Conservation (phyloP, 2,888 invertebrate genomes). For the Lampropteryx suffumata region DNA sequence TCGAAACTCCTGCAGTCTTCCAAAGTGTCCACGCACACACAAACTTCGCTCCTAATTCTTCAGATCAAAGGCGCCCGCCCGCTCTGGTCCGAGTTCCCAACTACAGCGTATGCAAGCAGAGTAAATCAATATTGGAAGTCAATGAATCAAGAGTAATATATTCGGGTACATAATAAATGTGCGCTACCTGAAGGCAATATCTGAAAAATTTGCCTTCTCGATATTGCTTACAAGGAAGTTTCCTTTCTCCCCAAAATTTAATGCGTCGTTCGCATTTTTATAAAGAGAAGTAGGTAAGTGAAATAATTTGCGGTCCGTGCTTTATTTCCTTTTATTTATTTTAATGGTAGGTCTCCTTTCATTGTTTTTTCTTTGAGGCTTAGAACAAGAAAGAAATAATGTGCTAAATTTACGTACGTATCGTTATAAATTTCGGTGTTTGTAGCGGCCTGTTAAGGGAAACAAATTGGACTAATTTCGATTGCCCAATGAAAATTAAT, state of each 20-base stretch:
- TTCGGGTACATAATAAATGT: slow-evolving; percentile 84
- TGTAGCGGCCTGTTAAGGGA: slow-evolving; percentile 56
- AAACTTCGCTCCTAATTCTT: slow-evolving; percentile 59
- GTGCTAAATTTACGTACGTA: slow-evolving; percentile 58
- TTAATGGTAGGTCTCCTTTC: slow-evolving; percentile 79
- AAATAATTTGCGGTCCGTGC: slow-evolving; percentile 80
- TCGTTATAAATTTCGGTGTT: slow-evolving; percentile 64
- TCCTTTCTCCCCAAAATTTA: slow-evolving; percentile 83
- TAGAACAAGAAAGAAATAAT: slow-evolving; percentile 63
- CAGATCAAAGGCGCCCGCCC: slow-evolving; percentile 53
- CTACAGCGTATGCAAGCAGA: slow-evolving; percentile 81
- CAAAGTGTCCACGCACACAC: slow-evolving; percentile 45
- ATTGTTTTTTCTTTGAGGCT: slow-evolving; percentile 71
- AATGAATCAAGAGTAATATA: slow-evolving; percentile 84
- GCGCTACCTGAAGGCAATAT: slow-evolving; percentile 83
- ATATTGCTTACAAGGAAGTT: slow-evolving; percentile 83
- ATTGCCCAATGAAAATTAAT: slow-evolving; percentile 61
- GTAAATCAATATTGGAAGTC: slow-evolving; percentile 83
- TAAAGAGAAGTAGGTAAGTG: slow-evolving; percentile 82
- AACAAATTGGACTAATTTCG: slow-evolving; percentile 64
- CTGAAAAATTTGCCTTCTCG: slow-evolving; percentile 83
- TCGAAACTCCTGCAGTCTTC: slow-evolving; percentile 39
- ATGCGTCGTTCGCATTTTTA: slow-evolving; percentile 83
- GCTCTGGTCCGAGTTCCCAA: slow-evolving; percentile 58
- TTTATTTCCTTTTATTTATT: slow-evolving; percentile 82